A percentile compares a stretch with the other conserved stretches of the same genome.
Conservation (phyloP, 92 coral and sea anemone genomes). For the Parazoanthus darwini region DNA sequence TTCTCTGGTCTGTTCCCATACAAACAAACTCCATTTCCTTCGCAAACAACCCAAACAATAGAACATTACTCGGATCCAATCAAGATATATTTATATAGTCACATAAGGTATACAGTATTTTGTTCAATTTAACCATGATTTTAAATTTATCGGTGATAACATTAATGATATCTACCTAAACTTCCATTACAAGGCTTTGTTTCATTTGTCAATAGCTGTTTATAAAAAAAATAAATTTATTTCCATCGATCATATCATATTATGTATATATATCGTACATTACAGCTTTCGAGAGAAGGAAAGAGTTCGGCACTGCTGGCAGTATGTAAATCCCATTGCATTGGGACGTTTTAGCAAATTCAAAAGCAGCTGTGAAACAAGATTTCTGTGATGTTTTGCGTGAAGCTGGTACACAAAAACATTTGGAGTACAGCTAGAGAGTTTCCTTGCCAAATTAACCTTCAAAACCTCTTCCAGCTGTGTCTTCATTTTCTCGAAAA, state of each 20-base stretch:
- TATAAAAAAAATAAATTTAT: constrained; percentile 29
- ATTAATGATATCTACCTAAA: constrained; percentile 3
- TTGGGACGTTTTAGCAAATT: no score
- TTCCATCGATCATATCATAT: constrained; percentile 7
- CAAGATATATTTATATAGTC: constrained; percentile 11
- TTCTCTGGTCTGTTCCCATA: not conserved
- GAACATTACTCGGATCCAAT: not conserved
- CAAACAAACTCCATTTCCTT: not conserved
- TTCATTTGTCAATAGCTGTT: constrained; percentile 11
- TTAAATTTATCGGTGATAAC: not conserved
- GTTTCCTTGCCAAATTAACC: not conserved
- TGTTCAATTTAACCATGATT: constrained; percentile 2
- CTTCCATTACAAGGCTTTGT: not conserved
- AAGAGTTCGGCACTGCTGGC: not conserved
- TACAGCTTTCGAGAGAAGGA: not conserved
- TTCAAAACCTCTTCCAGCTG: not conserved
- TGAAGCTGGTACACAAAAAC: not conserved
- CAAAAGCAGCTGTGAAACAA: not conserved
- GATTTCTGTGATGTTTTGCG: not conserved
- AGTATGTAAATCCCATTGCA: not conserved
- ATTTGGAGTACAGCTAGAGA: not conserved
- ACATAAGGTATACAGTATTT: constrained; percentile 2
- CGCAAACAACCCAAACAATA: no score
- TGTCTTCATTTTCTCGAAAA: no score
- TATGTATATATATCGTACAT: constrained; percentile 29